Percentiles rank a stretch among this genome's conserved stretches.
Conservation (phyloP, 2,113 vertebrate genomes). For the Hydropotes inermis region DNA sequence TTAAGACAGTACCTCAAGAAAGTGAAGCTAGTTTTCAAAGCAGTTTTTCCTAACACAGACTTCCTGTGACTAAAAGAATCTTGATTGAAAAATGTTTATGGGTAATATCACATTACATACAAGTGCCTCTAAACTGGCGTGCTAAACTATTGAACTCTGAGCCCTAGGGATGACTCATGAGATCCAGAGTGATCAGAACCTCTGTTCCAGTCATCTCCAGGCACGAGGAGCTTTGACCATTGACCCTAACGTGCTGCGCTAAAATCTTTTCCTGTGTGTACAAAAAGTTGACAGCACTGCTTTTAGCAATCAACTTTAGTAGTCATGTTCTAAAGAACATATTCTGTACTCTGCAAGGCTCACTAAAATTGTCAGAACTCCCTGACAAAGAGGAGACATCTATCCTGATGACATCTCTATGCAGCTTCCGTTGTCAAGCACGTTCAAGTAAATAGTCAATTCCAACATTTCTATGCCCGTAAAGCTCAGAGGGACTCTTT, state of each 20-base stretch:
- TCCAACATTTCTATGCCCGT: background rate
- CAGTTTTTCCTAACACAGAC: constrained; percentile 31
- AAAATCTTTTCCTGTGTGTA: background rate
- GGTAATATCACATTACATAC: constrained; percentile 54
- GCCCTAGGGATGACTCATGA: background rate
- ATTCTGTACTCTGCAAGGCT: constrained; percentile 35
- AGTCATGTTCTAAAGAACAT: constrained; percentile 30
- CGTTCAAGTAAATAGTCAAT: background rate
- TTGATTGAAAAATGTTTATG: constrained; percentile 56
- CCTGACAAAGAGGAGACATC: background rate
- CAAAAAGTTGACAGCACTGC: background rate
- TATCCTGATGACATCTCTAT: background rate
- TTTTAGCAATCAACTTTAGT: constrained; percentile 60
- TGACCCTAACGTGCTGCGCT: background rate
- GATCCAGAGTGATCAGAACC: background rate
- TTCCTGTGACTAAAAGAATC: constrained; percentile 46
- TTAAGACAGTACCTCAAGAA: constrained; percentile 56
- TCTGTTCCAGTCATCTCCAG: background rate
- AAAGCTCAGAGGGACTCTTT: background rate
- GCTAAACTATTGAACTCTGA: background rate
- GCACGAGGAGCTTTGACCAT: background rate
- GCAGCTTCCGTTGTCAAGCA: background rate
- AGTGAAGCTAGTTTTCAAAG: constrained; percentile 66
- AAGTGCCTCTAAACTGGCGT: background rate
- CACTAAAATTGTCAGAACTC: constrained; percentile 18